Percentiles rank a stretch among this genome's conserved stretches.
Conservation (phyloP, 2,888 invertebrate genomes). For the Pinctada fucata region DNA sequence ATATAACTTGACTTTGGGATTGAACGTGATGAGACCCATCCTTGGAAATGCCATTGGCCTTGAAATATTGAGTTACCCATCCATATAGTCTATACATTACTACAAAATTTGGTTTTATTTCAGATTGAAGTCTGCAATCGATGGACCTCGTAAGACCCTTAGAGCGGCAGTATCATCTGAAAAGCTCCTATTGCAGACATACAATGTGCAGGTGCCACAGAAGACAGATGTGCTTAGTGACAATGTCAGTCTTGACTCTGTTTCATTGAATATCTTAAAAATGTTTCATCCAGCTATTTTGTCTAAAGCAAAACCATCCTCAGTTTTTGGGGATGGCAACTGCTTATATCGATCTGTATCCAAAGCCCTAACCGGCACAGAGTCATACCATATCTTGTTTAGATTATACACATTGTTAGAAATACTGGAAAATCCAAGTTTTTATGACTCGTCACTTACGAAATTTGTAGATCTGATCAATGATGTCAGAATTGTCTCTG, state of each 20-base stretch:
- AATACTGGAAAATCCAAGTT: neutral
- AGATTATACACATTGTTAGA: neutral
- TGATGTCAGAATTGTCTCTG: neutral
- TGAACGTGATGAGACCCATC: no score
- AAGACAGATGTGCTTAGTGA: no score
- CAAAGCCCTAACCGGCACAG: neutral
- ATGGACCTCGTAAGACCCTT: neutral
- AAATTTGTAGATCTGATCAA: neutral
- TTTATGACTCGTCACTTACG: neutral
- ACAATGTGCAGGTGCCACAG: neutral
- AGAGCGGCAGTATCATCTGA: conserved; percentile 3
- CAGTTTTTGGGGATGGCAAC: neutral
- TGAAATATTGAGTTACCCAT: neutral
- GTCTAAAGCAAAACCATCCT: conserved; percentile 5
- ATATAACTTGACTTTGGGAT: no score
- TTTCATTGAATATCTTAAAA: neutral
- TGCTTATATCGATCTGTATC: neutral
- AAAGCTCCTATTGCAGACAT: conserved; percentile 12
- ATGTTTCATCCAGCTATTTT: conserved; percentile 20
- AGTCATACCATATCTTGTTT: neutral
- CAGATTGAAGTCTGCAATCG: no score
- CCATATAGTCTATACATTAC: neutral
- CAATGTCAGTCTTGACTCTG: conserved; percentile 10
- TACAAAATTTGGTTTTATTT: no score
- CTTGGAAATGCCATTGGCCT: no score